Base-by-base conservation (phyloP, 1,140 invertebrate species). In the Dendroctonus ponderosae region DNA sequence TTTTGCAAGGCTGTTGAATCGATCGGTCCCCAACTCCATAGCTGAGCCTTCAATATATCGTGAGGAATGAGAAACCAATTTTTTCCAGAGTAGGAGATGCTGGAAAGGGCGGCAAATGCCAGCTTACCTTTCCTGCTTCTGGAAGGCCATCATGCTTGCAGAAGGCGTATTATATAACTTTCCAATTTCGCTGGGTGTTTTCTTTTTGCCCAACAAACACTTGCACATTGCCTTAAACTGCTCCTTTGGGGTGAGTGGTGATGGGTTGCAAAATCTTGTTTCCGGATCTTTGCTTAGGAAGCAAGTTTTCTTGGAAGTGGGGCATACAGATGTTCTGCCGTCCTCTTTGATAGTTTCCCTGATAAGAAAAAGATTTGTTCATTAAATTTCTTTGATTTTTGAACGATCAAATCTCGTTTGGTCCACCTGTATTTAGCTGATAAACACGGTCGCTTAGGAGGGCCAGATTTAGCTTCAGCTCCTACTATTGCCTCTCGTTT, bases 191-290 rank as follows among this genome's bases (percentile, higher is more conserved):
- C 9, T 5, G 5, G 60, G 60, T 8, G 60, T 15, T 2, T 41
- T 62, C 38, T 62, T 50, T 42, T 62, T 62, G 3, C 53, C 44
- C 5, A 65, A 41, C 12, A 65, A 41, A 41, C 61, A 63, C n/a
- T 65, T 65, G 43, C 62, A 65, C 53, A 65, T 49, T n/a, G 9
- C 54, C 37, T 50, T 56, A 11, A 65, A 50, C 37, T 65, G 53
- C 49, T 65, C 14, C 42, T 56, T 65, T 26, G 62, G 39, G 4
- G 62, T 26, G 26, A 26, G 26, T 26, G 26, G 26, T 26, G 26
- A 7, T 26, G 26, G 26, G 26, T 26, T 26, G 26, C 1, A 26
- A 26, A 26, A 26, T 26, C 26, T 26, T 26, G 26, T 26, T 26
- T 26, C 26, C 26, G 26, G 26, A 26, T 26, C 26, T 26, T 26